phyloP scores from a whole-genome alignment of 1,140 invertebrate species.

The Aricia agestis region DNA sequence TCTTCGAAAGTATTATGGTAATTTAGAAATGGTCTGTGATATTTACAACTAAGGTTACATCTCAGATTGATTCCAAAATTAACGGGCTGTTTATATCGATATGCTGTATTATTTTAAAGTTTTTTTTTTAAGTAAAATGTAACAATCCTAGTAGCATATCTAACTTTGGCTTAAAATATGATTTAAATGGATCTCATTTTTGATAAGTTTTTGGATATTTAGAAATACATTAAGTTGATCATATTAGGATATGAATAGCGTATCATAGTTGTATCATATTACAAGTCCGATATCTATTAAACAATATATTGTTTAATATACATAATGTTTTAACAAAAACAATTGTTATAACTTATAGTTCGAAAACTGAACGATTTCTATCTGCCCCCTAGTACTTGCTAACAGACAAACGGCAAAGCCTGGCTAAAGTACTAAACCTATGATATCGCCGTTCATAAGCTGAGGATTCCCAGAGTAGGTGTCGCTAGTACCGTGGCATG shows the following conservation, averaged over 20 bases:
- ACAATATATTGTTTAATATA: too few relatives aligned
- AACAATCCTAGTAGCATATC: constrained; percentile 1
- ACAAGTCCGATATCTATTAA: not conserved
- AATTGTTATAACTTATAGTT: not conserved
- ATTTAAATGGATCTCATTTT: constrained; percentile 11
- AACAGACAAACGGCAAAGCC: too few relatives aligned
- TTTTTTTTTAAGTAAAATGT: not conserved
- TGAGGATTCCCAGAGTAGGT: not conserved
- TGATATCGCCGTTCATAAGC: constrained; percentile 4
- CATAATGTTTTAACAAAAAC: not conserved
- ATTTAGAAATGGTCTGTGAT: constrained; percentile 69
- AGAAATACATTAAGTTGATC: constrained; percentile 4
- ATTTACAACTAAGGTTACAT: constrained; percentile 67
- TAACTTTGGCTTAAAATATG: not conserved
- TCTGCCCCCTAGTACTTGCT: too few relatives aligned
- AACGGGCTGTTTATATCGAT: constrained; percentile 35
- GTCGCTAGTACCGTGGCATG: constrained; percentile 53
- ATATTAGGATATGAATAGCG: constrained; percentile 2
- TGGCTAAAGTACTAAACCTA: not conserved
- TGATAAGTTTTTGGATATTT: not conserved
- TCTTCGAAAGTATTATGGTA: constrained; percentile 64
- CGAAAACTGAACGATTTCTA: too few relatives aligned
- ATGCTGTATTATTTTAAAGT: constrained; percentile 32
- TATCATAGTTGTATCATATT: not conserved
- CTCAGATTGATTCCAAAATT: constrained; percentile 68